Conservation (phyloP, 2,888 invertebrate genomes). For the Scaptomyza cyrtandrae region DNA sequence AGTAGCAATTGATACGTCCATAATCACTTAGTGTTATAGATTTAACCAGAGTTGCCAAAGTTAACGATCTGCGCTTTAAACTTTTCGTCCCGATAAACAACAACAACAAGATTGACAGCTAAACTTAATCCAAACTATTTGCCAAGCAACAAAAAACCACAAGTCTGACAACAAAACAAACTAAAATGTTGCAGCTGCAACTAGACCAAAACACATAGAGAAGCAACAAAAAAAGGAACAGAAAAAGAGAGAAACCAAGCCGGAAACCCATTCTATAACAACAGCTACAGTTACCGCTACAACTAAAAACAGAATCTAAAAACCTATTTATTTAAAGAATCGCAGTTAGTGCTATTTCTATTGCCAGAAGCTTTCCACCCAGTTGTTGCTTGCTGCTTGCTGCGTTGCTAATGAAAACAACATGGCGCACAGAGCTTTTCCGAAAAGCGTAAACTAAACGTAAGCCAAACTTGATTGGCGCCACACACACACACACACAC, state of each 20-base stretch:
- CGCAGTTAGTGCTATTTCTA: constrained; percentile 50
- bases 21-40: constrained; percentile 29
- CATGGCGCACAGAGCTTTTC: constrained; percentile 63
- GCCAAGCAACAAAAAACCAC: constrained; percentile 50
- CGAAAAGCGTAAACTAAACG: constrained; percentile 72
- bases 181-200: constrained; percentile 49
- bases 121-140: constrained; percentile 10
- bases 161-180: constrained; percentile 51
- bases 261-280: constrained; percentile 32
- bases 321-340: constrained; percentile 74
- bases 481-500: constrained; percentile 41
- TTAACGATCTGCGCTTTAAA: neutral
- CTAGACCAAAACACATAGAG: constrained; percentile 2
- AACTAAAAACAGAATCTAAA: constrained; percentile 43
- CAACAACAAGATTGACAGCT: constrained; percentile 9
- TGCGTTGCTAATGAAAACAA: constrained; percentile 72
- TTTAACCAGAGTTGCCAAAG: constrained; percentile 29
- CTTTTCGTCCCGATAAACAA: neutral
- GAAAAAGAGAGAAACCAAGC: constrained; percentile 7
- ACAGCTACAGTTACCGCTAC: constrained; percentile 23
- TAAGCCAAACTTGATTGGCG: constrained; percentile 79
- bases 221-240: neutral
- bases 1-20: constrained; percentile 40
- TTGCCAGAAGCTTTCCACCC: constrained; percentile 43
- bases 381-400: constrained; percentile 27